Percentiles rank a stretch among this genome's conserved stretches.
phyloP scores from a whole-genome alignment of 2,888 invertebrate species.

The Buathra laborator region DNA sequence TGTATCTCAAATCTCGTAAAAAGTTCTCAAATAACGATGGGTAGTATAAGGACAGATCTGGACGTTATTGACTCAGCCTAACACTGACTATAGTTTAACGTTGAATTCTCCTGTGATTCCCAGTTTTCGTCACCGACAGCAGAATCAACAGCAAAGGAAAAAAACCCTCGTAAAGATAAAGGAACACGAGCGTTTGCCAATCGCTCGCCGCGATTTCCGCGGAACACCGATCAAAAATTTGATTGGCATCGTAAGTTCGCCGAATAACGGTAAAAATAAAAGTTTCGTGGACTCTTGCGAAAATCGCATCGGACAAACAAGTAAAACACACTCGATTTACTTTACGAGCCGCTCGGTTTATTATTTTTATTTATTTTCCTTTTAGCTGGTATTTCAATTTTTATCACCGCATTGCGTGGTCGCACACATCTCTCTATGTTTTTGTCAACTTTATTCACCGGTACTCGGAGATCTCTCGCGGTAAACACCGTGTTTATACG shows the following conservation, averaged over 20 bases:
- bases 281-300: conserved; percentile 16
- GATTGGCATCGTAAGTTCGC: conserved; percentile 26
- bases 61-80: not conserved
- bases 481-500: conserved; percentile 49
- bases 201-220: not conserved
- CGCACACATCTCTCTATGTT: conserved; percentile 10
- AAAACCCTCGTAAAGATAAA: conserved; percentile 52
- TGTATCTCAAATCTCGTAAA: conserved; percentile 33
- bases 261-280: conserved; percentile 42
- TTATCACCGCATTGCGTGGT: conserved; percentile 29
- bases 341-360: conserved; percentile 41
- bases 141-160: not conserved
- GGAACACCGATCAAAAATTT: conserved; percentile 25
- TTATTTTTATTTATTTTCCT: not conserved
- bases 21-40: conserved; percentile 1
- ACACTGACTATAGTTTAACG: conserved; percentile 2
- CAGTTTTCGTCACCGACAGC: not conserved
- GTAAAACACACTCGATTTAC: conserved; percentile 32
- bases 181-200: not conserved
- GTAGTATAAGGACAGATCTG: not conserved
- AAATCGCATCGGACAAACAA: not conserved
- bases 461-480: not conserved
- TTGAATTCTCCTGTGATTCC: not conserved
- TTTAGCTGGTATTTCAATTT: not conserved
- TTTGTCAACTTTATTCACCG: conserved; percentile 53